These are phyloP conservation scores for Apodemia zela DNA, from an alignment of 2,888 invertebrate genomes.

Conservation along the genomic window DNA sequence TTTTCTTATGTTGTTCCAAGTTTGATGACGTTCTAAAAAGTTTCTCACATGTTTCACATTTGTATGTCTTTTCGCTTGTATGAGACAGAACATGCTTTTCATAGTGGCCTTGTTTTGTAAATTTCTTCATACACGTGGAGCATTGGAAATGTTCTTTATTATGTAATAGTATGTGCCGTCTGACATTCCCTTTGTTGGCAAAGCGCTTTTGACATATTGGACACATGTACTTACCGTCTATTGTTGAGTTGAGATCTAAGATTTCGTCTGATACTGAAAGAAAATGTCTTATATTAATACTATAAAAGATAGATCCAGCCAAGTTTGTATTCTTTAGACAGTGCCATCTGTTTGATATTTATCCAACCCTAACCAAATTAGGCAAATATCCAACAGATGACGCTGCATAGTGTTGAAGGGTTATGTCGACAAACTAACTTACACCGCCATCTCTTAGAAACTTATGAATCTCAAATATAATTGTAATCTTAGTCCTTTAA, in stretches of 20 bases:
- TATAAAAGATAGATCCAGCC: too few relatives aligned
- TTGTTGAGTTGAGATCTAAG: conserved; percentile 26
- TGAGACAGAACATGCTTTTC: conserved; percentile 36
- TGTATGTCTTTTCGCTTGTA: conserved; percentile 28
- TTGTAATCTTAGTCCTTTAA: too few relatives aligned
- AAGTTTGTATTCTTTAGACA: too few relatives aligned
- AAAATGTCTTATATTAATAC: background rate
- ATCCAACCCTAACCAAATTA: too few relatives aligned
- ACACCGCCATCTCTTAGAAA: too few relatives aligned
- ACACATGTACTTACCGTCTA: conserved; percentile 34
- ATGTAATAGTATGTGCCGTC: conserved; percentile 34
- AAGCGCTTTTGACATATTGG: conserved; percentile 36
- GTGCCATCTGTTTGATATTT: too few relatives aligned
- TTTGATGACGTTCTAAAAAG: conserved; percentile 43
- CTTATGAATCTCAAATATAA: too few relatives aligned
- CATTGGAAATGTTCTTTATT: conserved; percentile 41
- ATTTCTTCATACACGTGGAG: conserved; percentile 50
- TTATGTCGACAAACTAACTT: too few relatives aligned
- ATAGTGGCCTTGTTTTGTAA: conserved; percentile 32
- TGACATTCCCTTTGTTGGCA: conserved; percentile 33
- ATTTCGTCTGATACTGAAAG: conserved; percentile 32
- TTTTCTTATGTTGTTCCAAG: conserved; percentile 43
- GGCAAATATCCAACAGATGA: too few relatives aligned
- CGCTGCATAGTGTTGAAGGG: too few relatives aligned
- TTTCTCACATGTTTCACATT: conserved; percentile 44